Evolutionary conservation across 2,113 vertebrate species (phyloP).

Genomic region (Oceanodroma tethys): DNA sequence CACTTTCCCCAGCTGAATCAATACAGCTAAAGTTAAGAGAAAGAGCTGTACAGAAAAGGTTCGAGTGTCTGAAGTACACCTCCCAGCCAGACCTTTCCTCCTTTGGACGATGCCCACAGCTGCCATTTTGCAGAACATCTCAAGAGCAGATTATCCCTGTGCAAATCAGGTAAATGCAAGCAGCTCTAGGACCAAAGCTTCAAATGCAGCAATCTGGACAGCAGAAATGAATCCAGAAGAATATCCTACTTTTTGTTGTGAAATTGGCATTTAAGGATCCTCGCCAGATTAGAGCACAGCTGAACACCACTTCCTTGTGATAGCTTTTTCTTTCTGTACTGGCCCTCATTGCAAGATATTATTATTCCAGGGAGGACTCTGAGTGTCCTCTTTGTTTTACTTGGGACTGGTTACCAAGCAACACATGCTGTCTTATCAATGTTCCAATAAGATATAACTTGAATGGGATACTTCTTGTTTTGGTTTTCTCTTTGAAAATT

Average conservation of each 20-base stretch:
- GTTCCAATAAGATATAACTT: background rate
- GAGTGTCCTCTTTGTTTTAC: background rate
- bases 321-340: background rate
- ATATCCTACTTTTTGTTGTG: too few species aligned
- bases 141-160: background rate
- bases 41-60: background rate
- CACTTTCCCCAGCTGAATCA: background rate
- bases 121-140: background rate
- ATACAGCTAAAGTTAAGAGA: background rate
- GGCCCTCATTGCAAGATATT: background rate
- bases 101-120: rapidly evolving
- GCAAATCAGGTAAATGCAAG: background rate
- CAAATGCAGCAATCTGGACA: background rate
- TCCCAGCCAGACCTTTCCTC: background rate
- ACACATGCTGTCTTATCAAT: background rate
- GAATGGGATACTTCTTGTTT: background rate
- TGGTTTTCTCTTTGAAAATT: background rate
- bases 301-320: background rate
- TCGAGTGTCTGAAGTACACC: background rate
- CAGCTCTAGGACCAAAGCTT: background rate
- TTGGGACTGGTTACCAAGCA: background rate
- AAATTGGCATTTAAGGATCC: background rate
- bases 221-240: background rate
- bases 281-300: background rate
- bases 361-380: background rate